Evolutionary conservation across 2,797 vertebrate genomes (phyloP), one percentile per base, ranked within the genome.

Genomic region (Argentina silus): DNA sequence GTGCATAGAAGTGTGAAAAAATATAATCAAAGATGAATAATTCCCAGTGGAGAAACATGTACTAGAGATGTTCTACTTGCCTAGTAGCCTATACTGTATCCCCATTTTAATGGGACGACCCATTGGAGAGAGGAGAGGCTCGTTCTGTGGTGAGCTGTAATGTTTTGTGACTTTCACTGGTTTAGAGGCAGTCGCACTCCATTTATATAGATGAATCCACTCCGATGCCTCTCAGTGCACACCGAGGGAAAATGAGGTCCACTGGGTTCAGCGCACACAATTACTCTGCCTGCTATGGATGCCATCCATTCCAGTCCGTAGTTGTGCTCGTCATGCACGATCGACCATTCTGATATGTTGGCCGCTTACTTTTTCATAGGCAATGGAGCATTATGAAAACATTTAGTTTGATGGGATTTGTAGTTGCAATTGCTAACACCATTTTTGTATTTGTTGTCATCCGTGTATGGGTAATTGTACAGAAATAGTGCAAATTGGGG

Each of bases 271-370:
- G 64, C 7, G 64, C 45, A 69, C 43, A 44, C 55, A 57, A 69
- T 57, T 59, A 59, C 67, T 21, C 53, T 57, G 53, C 17, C 53
- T 57, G 27, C 53, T 59, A 69, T 69, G 67, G 67, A 66, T 66
- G 64, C 45, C 64, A 27, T 45, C 45, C 47, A 36, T 66, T 66
- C 19, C 19, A 23, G 45, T 23, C 10, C 12, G 8, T 66, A 50
- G 45, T 66, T 27, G 45, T 51, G 64, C 64, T 50, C 11, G 45
- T 27, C 21, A 51, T 66, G 64, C 47, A 66, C 64, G 64, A 66
- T 66, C 23, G 64, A 12, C 19, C 44, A 21, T 27, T 19, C 47
- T 15, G 45, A 66, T 50, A 50, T 15, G 45, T 50, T 47, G 47
- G 47, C 2, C 45, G 5, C 14, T 50, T 66, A 48, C 63, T 17